Conservation (phyloP, 2,888 invertebrate genomes). For the Pristionchus entomophagus region DNA sequence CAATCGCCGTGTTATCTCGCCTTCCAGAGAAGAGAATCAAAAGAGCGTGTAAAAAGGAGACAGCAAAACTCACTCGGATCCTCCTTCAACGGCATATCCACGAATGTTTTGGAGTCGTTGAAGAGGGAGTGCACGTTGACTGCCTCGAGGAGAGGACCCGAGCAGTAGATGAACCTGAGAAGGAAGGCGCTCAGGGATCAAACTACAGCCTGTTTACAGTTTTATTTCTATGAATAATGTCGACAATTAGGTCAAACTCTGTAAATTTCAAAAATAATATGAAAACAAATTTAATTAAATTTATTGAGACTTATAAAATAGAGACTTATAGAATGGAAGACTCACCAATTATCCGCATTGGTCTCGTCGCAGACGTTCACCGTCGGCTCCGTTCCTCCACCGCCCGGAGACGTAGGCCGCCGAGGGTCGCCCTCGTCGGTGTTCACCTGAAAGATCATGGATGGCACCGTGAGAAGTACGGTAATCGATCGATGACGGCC, state of each 20-base stretch:
- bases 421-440: neutral
- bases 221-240: no score
- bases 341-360: conserved; percentile 52
- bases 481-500: no score
- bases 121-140: conserved; percentile 66
- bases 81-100: conserved; percentile 70
- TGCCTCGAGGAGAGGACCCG: conserved; percentile 67
- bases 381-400: neutral
- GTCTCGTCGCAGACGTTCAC: conserved; percentile 59
- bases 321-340: no score
- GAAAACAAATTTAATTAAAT: no score
- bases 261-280: neutral
- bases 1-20: no score
- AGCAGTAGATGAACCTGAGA: conserved; percentile 68
- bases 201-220: neutral
- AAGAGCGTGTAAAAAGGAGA: neutral
- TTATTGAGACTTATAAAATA: neutral
- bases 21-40: no score
- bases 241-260: no score
- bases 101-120: conserved; percentile 74
- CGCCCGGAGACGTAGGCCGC: neutral
- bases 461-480: neutral
- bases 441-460: neutral
- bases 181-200: neutral
- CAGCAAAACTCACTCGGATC: conserved; percentile 60